Base-by-base conservation (phyloP, 2,797 vertebrate species). In the Megaceryle alcyon region DNA sequence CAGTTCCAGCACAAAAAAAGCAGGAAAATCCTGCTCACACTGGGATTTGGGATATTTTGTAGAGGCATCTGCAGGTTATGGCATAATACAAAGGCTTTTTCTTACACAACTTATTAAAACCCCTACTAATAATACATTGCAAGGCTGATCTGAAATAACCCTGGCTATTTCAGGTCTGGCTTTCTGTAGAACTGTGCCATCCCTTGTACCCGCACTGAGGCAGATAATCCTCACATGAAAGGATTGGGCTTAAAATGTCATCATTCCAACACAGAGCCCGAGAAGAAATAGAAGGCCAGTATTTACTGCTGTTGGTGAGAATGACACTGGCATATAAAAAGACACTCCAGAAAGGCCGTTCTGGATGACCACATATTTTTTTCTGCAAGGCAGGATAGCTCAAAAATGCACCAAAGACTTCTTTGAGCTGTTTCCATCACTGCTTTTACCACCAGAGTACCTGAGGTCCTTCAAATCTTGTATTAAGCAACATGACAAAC, bases 71-170 rank as follows among this genome's bases (percentile, higher is more conserved):
- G 48, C 0, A 0, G 35, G 39, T 63, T 83, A 91, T 33, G 22
- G 10, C 39, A 56, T 82, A 91, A 94, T 75, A 91, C 60, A 92
- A 95, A 96, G 41, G 72, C 71, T 89, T 95, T 75, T 83, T 80
- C 95, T 93, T 86, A 86, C 64, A 86, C 90, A 91, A 93, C 79
- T 92, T 92, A 85, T 63, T 88, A 80, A 91, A 96, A 89, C 63
- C 76, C 53, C 49, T 65, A 31, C 84, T 78, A 94, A 64, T 86
- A 95, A 92, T 81, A 75, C 14, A 44, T 76, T 59, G 59, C 59
- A 65, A 88, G 73, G 37, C n/a, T 86, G 88, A 92, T 87, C 93
- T 75, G 79, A 85, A 91, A 91, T 91, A 78, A 92, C 72, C 87
- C 20, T 89, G 94, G 68, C 86, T 96, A 95, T 94, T 95, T 87